These are phyloP conservation scores for Archips crataeganus DNA, from an alignment of 2,888 invertebrate species.

Conservation along the genomic window DNA sequence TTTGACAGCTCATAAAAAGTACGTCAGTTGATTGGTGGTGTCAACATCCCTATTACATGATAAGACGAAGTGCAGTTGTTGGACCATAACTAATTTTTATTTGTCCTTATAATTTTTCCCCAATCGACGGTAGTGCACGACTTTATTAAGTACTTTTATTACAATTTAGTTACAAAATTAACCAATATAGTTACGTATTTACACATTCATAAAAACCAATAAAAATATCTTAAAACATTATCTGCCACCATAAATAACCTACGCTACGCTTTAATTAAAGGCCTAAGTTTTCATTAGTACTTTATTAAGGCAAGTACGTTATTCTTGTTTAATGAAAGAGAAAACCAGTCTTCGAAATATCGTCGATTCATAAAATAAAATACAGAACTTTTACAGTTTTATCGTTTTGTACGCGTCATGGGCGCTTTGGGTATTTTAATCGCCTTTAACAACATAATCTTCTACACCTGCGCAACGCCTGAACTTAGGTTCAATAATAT, in stretches of 20 bases:
- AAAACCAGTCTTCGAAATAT: slow-evolving; percentile 20
- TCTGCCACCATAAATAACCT: slow-evolving; percentile 36
- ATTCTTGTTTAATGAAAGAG: slow-evolving; percentile 27
- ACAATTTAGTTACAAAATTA: background rate
- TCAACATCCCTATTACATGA: too few relatives aligned
- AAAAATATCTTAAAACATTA: slow-evolving; percentile 30
- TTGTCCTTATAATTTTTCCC: background rate
- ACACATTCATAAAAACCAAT: background rate
- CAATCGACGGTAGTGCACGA: too few relatives aligned
- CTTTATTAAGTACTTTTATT: too few relatives aligned
- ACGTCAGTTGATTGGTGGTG: too few relatives aligned
- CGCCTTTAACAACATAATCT: slow-evolving; percentile 27
- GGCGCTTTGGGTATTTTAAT: slow-evolving; percentile 17
- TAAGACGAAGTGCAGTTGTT: too few relatives aligned
- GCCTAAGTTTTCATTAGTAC: slow-evolving; percentile 38
- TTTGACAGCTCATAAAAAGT: too few relatives aligned
- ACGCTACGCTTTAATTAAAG: slow-evolving; percentile 34
- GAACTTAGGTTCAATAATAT: background rate
- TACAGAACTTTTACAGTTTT: slow-evolving; percentile 9
- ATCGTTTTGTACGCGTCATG: slow-evolving; percentile 19
- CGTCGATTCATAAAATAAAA: slow-evolving; percentile 20
- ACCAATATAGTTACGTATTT: slow-evolving; percentile 1
- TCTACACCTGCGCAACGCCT: slow-evolving; percentile 13
- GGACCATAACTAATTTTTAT: background rate
- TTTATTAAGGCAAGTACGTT: slow-evolving; percentile 24